These are phyloP conservation scores for Apis florea DNA, from an alignment of 1,140 invertebrate genomes.

Conservation along the genomic window DNA sequence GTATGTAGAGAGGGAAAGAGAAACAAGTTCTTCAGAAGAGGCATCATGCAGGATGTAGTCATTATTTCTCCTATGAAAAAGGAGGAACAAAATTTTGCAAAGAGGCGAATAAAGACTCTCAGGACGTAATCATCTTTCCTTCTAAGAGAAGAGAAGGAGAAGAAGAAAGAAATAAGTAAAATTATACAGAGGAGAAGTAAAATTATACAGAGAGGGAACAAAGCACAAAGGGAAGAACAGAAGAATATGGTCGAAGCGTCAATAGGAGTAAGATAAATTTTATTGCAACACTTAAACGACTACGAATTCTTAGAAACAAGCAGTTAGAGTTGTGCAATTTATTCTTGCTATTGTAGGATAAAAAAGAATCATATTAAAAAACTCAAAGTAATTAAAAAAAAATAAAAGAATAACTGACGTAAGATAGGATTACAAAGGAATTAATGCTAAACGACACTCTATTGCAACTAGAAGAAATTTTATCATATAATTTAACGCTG, in stretches of 20 bases:
- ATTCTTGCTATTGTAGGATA: neutral
- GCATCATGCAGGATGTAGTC: too few species aligned
- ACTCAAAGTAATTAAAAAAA: neutral
- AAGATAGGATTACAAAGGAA: too few species aligned
- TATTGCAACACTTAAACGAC: conserved; percentile 39
- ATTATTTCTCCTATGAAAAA: too few species aligned
- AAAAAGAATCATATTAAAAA: neutral
- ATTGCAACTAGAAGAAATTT: too few species aligned
- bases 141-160: neutral
- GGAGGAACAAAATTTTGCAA: too few species aligned
- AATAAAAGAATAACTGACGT: neutral
- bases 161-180: conserved; percentile 3
- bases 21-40: too few species aligned
- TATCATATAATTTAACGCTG: too few species aligned
- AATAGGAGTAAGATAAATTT: conserved; percentile 34
- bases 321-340: conserved; percentile 33
- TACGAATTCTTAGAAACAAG: conserved; percentile 31
- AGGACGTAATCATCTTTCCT: too few species aligned
- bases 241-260: neutral
- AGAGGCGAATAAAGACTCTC: too few species aligned
- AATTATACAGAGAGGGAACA: neutral
- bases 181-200: neutral
- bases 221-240: too few species aligned
- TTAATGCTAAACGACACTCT: too few species aligned
- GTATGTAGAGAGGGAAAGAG: too few species aligned